Evolutionary conservation across 2,888 invertebrate genomes (phyloP).

Genomic region (Pediacus dermestoides): DNA sequence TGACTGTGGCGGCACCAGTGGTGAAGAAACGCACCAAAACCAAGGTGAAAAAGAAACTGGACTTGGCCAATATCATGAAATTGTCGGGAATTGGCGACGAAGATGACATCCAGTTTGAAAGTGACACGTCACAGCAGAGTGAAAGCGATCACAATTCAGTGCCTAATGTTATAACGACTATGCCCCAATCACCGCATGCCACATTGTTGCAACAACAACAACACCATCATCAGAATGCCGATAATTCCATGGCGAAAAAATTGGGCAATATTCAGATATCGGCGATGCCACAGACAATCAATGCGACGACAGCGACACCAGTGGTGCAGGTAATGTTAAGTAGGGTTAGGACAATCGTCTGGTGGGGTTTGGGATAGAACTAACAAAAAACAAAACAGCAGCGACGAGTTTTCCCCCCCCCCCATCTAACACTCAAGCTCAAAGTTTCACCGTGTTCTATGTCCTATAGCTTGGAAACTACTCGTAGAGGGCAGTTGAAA

Average conservation of each 20-base stretch:
- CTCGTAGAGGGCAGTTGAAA: too few species aligned
- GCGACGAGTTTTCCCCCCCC: too few species aligned
- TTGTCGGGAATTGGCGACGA: slow-evolving; percentile 68
- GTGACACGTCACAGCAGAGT: slow-evolving; percentile 46
- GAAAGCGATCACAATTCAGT: slow-evolving; percentile 45
- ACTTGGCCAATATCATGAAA: slow-evolving; percentile 71
- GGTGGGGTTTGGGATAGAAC: too few species aligned
- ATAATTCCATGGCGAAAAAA: slow-evolving; percentile 36
- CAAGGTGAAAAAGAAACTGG: slow-evolving; percentile 59
- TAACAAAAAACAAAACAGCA: too few species aligned
- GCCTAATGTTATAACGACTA: slow-evolving; percentile 35
- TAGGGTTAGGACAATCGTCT: too few species aligned
- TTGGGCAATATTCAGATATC: slow-evolving; percentile 47
- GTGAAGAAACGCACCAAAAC: slow-evolving; percentile 44
- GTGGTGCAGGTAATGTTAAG: slow-evolving; percentile 40
- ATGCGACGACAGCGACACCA: slow-evolving; percentile 41
- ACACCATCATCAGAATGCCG: too few species aligned
- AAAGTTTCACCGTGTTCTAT: too few species aligned
- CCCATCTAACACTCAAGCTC: too few species aligned
- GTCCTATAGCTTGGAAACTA: too few species aligned
- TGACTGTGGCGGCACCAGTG: slow-evolving; percentile 32
- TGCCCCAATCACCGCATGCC: slow-evolving; percentile 37
- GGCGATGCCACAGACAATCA: slow-evolving; percentile 42
- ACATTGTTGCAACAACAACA: slow-evolving; percentile 30
- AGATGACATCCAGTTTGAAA: slow-evolving; percentile 57